A percentile compares a stretch with the other conserved stretches of the same genome.
Conservation (phyloP, 1,140 invertebrate genomes). For the Lineus longissimus region DNA sequence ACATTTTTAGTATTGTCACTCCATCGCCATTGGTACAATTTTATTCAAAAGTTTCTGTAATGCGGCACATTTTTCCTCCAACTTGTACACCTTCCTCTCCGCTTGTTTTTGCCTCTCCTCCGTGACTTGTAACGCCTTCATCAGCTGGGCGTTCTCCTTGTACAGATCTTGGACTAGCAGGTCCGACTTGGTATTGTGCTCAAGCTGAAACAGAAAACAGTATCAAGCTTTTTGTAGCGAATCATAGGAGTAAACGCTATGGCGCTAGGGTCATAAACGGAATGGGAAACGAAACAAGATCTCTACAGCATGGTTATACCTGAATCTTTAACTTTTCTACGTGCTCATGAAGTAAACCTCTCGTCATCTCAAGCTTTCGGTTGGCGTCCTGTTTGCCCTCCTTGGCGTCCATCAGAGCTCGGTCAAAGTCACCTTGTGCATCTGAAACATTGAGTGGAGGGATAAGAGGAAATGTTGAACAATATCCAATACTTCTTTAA, state of each 20-base stretch:
- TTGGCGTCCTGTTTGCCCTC: conserved; percentile 1
- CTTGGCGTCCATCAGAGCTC: neutral
- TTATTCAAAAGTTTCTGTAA: conserved; percentile 10
- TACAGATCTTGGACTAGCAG: conserved; percentile 24
- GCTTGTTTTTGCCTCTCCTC: conserved; percentile 22
- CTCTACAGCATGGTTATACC: neutral
- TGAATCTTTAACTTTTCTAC: conserved; percentile 10
- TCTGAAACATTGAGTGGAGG: neutral
- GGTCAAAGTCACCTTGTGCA: conserved; percentile 2
- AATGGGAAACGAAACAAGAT: too few relatives aligned
- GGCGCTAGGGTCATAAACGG: too few relatives aligned
- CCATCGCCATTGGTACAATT: conserved; percentile 9
- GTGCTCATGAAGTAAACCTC: neutral
- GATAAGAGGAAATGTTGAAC: neutral
- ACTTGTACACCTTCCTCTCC: neutral
- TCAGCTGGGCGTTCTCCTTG: conserved; percentile 24
- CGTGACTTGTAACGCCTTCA: conserved; percentile 20
- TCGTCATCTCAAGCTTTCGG: neutral
- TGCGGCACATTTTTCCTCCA: conserved; percentile 17
- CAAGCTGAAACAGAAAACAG: conserved; percentile 14
- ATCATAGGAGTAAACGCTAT: too few relatives aligned
- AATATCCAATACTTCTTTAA: too few relatives aligned
- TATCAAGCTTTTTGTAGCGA: too few relatives aligned
- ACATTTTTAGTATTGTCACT: too few relatives aligned
- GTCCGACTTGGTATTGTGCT: conserved; percentile 17